phyloP scores from a whole-genome alignment of 2,113 vertebrate genomes.

The Peromyscus leucopus region DNA sequence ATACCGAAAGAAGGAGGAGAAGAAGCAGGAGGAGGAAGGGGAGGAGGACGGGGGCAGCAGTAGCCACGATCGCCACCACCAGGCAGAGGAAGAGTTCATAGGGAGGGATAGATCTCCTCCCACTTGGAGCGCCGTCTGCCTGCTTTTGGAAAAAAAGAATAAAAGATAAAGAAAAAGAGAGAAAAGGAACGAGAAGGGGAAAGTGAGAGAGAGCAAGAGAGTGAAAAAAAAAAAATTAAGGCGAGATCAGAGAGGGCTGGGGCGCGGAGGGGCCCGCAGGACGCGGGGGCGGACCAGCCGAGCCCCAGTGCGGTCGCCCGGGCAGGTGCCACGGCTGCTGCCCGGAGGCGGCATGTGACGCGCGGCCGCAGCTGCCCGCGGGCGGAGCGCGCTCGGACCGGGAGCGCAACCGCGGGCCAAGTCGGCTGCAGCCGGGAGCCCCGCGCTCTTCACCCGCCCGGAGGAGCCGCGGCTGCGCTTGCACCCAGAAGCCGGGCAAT shows the following conservation, averaged over 20 bases:
- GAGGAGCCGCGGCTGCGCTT: background rate
- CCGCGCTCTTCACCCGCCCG: background rate
- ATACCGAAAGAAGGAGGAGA: background rate
- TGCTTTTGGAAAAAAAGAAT: background rate
- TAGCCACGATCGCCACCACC: slow-evolving; percentile 71
- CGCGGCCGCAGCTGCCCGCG: slow-evolving; percentile 69
- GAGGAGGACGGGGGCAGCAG: slow-evolving; percentile 53
- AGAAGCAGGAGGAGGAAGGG: slow-evolving; percentile 16
- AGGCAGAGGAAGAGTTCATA: slow-evolving; percentile 64
- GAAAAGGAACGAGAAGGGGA: background rate
- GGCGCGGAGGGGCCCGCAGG: background rate
- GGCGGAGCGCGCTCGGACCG: slow-evolving; percentile 64
- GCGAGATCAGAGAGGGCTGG: background rate
- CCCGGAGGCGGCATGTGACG: slow-evolving; percentile 77
- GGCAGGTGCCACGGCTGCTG: slow-evolving; percentile 76
- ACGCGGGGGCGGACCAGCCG: slow-evolving; percentile 11
- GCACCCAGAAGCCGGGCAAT: background rate
- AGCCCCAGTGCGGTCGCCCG: background rate
- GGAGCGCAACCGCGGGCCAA: slow-evolving; percentile 49
- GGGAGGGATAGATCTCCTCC: slow-evolving; percentile 43
- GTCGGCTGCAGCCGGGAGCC: background rate
- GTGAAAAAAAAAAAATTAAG: background rate
- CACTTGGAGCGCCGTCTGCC: slow-evolving; percentile 24
- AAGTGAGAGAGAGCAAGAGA: background rate
- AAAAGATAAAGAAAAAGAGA: background rate